phyloP scores from a whole-genome alignment of 2,113 vertebrate genomes.

The Lucifuga dentata region DNA sequence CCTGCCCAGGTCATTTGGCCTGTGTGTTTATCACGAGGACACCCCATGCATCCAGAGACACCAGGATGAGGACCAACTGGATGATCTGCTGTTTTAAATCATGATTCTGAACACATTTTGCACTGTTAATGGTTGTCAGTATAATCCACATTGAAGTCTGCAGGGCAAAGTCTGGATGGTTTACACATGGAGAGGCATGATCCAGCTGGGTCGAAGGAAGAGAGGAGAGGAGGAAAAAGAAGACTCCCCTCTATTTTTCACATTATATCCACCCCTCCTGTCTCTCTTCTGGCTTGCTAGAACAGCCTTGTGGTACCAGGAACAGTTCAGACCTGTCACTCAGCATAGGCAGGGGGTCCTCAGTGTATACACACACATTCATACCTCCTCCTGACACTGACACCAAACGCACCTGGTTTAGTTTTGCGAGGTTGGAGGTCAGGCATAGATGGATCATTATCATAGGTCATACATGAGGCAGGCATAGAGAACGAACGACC shows the following conservation, averaged over 20 bases:
- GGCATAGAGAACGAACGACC: constrained; percentile 22
- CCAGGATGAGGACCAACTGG: not conserved
- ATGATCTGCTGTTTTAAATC: constrained; percentile 2
- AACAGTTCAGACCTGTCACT: constrained; percentile 69
- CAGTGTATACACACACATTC: constrained; percentile 58
- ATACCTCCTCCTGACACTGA: constrained; percentile 6
- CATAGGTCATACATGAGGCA: constrained; percentile 67
- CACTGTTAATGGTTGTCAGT: not conserved
- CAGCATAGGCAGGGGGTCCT: constrained; percentile 58
- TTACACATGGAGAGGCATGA: constrained; percentile 12
- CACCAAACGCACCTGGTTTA: constrained; percentile 68
- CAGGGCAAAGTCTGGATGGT: not conserved
- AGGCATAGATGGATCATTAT: constrained; percentile 68
- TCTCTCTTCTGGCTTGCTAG: constrained; percentile 8
- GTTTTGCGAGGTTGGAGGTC: constrained; percentile 68
- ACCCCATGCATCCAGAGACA: constrained; percentile 9
- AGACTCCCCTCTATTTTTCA: constrained; percentile 6
- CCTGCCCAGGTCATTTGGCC: constrained; percentile 17
- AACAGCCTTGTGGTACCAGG: constrained; percentile 46
- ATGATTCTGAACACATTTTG: constrained; percentile 4
- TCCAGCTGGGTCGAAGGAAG: constrained; percentile 11
- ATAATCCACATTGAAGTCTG: constrained; percentile 1
- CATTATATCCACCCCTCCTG: not conserved
- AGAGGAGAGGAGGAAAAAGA: not conserved
- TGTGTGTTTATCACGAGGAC: no score